Evolutionary conservation across 2,888 invertebrate genomes (phyloP), one percentile per base, ranked within the genome.

Genomic region (Drosophila crucigera): DNA sequence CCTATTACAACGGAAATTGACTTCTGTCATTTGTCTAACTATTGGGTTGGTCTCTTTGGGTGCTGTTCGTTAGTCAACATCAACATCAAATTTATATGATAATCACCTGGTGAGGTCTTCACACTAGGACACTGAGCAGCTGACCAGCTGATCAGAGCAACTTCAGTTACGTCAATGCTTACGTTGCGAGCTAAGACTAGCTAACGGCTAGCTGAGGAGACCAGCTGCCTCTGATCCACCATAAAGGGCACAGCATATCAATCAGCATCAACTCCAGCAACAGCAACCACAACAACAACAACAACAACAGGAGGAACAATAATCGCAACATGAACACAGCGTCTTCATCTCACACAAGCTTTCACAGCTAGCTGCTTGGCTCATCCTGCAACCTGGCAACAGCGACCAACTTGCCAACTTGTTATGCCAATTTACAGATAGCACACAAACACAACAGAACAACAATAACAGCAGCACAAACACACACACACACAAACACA

Each of bases 391-490:
- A 58, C 43, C 53, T 71, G 78, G 79, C 75, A 58, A 50, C 50
- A 43, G 62, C 74, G 50, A 43, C 60, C 31, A 31, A 31, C 31
- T 31, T 61, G 69, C 70, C 73, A 68, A 66, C 89, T 87, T 87
- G 89, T 89, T 84, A 84, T 84, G 90, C 68, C 88, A 79, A 82
- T 89, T 75, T 76, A 52, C 71, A 71, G 73, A 63, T 73, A 68
- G 58, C 79, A 69, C 69, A 61, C 68, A 62, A 71, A 54, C 53
- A 68, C 43, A 41, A 54, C 54, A 47, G 49, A 53, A 66, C 43
- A 41, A 54, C 52, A 41, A 52, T 53, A 41, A 33, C 37, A 61
- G 14, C 41, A 2, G 11, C n/a, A 22, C 22, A 22, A 16, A 19
- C 16, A 37, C 37, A 37, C 5, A 30, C 7, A 30, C 28, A 28